phyloP scores from a whole-genome alignment of 2,113 vertebrate species.

The Himantopus leucocephalus region DNA sequence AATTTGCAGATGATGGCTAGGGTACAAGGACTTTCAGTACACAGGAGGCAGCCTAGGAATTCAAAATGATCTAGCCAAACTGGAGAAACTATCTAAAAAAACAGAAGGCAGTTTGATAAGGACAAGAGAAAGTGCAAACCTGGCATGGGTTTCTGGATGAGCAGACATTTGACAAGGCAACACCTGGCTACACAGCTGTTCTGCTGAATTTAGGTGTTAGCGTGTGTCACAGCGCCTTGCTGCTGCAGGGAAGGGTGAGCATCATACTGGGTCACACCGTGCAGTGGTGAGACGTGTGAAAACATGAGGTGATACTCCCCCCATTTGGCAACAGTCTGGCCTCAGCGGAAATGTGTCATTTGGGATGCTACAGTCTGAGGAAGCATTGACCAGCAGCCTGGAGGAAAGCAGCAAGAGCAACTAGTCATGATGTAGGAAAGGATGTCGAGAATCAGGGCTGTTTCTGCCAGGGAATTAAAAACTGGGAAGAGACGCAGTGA shows the following conservation, averaged over 20 bases:
- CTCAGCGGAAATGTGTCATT: not conserved
- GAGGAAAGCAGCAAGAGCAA: not conserved
- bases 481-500: not conserved
- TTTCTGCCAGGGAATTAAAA: not conserved
- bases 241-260: not conserved
- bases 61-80: not conserved
- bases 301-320: not conserved
- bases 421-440: not conserved
- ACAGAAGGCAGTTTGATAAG: not conserved
- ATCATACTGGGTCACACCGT: not conserved
- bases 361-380: not conserved
- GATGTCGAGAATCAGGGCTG: not conserved
- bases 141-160: not conserved
- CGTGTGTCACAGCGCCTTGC: not conserved
- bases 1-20: not conserved
- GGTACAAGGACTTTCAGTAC: not conserved
- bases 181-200: not conserved
- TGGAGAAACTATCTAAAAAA: not conserved
- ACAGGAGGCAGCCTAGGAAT: not conserved
- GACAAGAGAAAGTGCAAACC: not conserved
- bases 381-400: not conserved
- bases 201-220: not conserved
- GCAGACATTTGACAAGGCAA: not conserved
- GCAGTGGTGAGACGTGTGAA: not conserved
- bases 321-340: not conserved